Evolutionary conservation across 2,888 invertebrate genomes (phyloP).

Genomic region (Lycaena phlaeas): DNA sequence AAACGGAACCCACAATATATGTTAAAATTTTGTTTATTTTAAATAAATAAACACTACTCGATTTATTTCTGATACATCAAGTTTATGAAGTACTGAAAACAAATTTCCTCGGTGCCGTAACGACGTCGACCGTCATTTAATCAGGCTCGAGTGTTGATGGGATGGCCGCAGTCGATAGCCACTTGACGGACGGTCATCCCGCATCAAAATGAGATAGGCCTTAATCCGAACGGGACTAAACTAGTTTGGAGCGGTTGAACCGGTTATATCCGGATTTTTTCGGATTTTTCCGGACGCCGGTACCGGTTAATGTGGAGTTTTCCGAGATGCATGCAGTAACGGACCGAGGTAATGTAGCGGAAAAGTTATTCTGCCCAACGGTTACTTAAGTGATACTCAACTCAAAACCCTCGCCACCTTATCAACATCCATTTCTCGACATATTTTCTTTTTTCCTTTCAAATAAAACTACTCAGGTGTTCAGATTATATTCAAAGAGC

Average conservation of each 20-base stretch:
- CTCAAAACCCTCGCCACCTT: constrained; percentile 9
- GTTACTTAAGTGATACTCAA: constrained; percentile 21
- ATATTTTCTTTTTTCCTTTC: no score
- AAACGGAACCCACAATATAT: no score
- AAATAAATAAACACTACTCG: no score
- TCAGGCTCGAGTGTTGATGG: constrained; percentile 56
- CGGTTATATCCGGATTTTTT: constrained; percentile 39
- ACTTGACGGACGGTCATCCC: no score
- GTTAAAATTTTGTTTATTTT: no score
- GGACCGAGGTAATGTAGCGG: constrained; percentile 38
- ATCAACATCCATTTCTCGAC: no score
- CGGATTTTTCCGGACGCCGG: constrained; percentile 42
- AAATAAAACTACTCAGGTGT: no score
- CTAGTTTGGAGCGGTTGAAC: constrained; percentile 38
- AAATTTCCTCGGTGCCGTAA: constrained; percentile 43
- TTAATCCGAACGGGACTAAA: constrained; percentile 49
- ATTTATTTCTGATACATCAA: constrained; percentile 3
- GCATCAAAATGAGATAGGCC: constrained; percentile 14
- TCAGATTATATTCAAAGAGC: no score
- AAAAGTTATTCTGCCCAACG: constrained; percentile 28
- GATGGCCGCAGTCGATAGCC: constrained; percentile 36
- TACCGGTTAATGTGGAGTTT: constrained; percentile 27
- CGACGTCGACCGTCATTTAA: constrained; percentile 52
- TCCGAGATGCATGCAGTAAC: constrained; percentile 27
- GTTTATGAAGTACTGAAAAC: constrained; percentile 37